Percentiles rank a stretch among this genome's conserved stretches.
These are phyloP conservation scores for Lontra canadensis DNA, from an alignment of 2,113 vertebrate species.

Conservation along the genomic window DNA sequence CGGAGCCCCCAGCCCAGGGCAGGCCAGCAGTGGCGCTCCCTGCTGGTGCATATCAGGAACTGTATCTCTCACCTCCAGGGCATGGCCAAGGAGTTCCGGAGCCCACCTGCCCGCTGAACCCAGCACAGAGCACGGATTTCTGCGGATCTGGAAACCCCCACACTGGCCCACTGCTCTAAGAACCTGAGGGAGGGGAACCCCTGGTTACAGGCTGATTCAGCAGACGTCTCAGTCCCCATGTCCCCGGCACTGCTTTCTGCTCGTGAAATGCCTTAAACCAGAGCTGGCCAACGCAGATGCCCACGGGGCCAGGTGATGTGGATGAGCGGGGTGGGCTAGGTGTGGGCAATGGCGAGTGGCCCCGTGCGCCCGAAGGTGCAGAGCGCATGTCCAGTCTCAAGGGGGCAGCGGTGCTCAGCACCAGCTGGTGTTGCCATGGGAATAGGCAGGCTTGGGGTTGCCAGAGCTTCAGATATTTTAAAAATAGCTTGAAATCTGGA, in stretches of 20 bases:
- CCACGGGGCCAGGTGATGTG: background rate
- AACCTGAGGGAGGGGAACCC: background rate
- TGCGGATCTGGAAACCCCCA: background rate
- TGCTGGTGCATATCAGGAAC: rapidly evolving
- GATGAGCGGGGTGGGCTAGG: background rate
- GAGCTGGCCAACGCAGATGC: background rate
- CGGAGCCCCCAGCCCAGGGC: background rate
- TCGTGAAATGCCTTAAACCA: background rate
- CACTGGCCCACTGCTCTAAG: background rate
- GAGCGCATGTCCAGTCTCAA: conserved; percentile 50
- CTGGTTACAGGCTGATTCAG: background rate
- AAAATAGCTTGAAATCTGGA: conserved; percentile 80
- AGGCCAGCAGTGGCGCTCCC: background rate
- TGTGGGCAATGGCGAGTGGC: background rate
- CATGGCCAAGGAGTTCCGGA: no score
- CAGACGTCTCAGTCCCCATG: background rate
- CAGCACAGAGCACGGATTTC: background rate
- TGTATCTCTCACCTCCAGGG: background rate
- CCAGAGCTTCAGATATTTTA: conserved; percentile 73
- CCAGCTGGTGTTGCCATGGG: conserved; percentile 73
- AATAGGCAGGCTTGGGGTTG: conserved; percentile 61
- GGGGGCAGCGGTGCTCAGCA: conserved; percentile 30
- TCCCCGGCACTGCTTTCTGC: background rate
- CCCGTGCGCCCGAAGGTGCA: background rate
- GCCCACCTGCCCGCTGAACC: background rate